Conservation (phyloP, 2,888 invertebrate genomes). For the Amaurobius ferox region DNA sequence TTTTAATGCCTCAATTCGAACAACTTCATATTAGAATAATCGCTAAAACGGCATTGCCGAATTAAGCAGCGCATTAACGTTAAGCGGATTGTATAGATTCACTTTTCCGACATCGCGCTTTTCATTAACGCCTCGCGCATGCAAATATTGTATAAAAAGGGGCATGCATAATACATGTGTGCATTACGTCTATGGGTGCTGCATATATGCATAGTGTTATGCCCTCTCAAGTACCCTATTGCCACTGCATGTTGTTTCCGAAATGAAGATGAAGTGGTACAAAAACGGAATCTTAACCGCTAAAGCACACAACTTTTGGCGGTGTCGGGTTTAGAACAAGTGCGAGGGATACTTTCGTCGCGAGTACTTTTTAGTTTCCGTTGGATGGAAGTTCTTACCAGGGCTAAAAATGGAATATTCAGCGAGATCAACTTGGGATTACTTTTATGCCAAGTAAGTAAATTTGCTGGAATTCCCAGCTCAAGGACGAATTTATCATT, state of each 20-base stretch:
- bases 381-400: no score
- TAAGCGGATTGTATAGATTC: not conserved
- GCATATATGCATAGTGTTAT: slow-evolving; percentile 69
- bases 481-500: no score
- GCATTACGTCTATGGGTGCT: slow-evolving; percentile 69
- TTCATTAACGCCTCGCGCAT: slow-evolving; percentile 62
- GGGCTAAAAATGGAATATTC: no score
- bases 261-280: slow-evolving; percentile 55
- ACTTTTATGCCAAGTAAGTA: not conserved
- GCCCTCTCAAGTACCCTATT: slow-evolving; percentile 45
- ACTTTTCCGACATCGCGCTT: not conserved
- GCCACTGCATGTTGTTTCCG: slow-evolving; percentile 63
- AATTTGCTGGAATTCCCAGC: no score
- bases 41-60: not conserved
- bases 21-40: slow-evolving; percentile 14
- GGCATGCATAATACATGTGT: slow-evolving; percentile 69
- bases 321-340: not conserved
- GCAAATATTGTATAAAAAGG: slow-evolving; percentile 62
- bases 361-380: no score
- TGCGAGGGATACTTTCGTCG: no score
- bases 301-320: slow-evolving; percentile 28
- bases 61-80: slow-evolving; percentile 31
- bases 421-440: not conserved
- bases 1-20: slow-evolving; percentile 42
- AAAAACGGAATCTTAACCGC: slow-evolving; percentile 45